Conservation (phyloP, 2,888 invertebrate genomes). For the Melolontha melolontha region DNA sequence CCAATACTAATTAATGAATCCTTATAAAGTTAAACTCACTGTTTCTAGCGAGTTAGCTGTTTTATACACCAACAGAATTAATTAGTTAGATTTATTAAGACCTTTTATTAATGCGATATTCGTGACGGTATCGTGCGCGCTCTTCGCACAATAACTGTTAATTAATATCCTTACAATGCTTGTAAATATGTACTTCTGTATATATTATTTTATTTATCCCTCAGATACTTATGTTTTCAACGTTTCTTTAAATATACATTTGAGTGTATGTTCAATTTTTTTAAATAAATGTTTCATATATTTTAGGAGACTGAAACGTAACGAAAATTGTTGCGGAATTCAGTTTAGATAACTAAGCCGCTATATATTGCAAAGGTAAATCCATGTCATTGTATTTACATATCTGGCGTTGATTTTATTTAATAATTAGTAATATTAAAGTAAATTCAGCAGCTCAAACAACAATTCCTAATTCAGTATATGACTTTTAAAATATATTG, state of each 20-base stretch:
- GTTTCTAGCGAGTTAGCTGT: constrained; percentile 11
- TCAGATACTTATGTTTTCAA: background rate
- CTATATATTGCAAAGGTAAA: too few relatives aligned
- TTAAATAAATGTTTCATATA: too few relatives aligned
- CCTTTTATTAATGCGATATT: constrained; percentile 38
- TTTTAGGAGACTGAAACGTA: too few relatives aligned
- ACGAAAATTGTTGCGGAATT: too few relatives aligned
- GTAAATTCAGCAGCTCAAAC: too few relatives aligned
- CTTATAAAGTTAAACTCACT: constrained; percentile 36
- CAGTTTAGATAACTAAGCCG: too few relatives aligned
- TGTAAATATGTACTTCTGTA: constrained; percentile 7
- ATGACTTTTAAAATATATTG: too few relatives aligned
- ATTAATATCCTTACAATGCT: constrained; percentile 19
- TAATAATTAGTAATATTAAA: too few relatives aligned
- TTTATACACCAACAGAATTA: constrained; percentile 24
- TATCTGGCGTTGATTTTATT: too few relatives aligned
- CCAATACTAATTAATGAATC: constrained; percentile 37
- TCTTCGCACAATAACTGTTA: constrained; percentile 20
- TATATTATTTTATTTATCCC: background rate
- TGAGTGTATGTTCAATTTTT: background rate
- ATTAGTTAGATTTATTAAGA: constrained; percentile 38
- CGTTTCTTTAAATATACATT: background rate
- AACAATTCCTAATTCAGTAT: too few relatives aligned
- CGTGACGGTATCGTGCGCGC: constrained; percentile 22
- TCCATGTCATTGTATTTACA: too few relatives aligned